Conservation (phyloP, 2,888 invertebrate species). For the Chloroclystis v-ata region DNA sequence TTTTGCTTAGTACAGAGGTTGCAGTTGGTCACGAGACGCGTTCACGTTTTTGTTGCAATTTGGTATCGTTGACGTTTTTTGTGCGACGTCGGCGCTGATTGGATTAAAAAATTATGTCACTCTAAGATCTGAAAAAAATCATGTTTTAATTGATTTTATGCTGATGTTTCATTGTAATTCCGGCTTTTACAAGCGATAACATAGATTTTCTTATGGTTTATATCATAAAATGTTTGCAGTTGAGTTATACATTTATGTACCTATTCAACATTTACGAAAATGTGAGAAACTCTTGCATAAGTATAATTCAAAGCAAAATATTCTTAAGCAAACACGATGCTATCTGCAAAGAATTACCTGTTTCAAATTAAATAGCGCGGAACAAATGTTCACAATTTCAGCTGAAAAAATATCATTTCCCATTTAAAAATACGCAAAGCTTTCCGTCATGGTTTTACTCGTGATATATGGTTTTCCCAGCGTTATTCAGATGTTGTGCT, state of each 20-base stretch:
- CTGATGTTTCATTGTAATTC: too few species aligned
- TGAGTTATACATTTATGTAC: too few species aligned
- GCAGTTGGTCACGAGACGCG: neutral
- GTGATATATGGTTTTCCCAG: too few species aligned
- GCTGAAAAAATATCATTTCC: neutral
- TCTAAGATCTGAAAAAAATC: too few species aligned
- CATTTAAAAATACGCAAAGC: neutral
- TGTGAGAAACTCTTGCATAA: too few species aligned
- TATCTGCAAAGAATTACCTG: neutral
- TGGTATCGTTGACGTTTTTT: neutral
- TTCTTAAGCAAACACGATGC: neutral
- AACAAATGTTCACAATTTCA: neutral
- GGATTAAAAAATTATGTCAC: neutral
- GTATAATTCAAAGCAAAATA: too few species aligned
- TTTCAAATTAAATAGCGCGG: neutral
- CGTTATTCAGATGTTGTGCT: too few species aligned
- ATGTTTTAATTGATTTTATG: too few species aligned
- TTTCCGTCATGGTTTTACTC: neutral
- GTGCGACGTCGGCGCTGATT: neutral
- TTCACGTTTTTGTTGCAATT: neutral
- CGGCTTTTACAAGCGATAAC: too few species aligned
- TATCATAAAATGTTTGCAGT: too few species aligned
- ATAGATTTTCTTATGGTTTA: neutral
- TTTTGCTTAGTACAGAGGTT: too few species aligned
- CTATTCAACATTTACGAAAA: too few species aligned